Evolutionary conservation across 2,113 vertebrate species (phyloP).

Genomic region (Perccottus glenii): DNA sequence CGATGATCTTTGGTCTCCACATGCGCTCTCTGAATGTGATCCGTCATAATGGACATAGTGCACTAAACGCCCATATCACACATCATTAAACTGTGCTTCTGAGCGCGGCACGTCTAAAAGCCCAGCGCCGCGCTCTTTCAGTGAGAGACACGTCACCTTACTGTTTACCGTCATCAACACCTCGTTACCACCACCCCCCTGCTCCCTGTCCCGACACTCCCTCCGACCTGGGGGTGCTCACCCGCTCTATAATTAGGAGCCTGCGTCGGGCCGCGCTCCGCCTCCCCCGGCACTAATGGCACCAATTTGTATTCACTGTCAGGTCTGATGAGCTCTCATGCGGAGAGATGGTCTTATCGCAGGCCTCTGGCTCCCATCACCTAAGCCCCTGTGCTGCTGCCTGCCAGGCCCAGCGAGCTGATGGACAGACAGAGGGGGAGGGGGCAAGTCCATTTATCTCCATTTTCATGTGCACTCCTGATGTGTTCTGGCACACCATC

Average conservation of each 20-base stretch:
- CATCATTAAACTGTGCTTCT: slow-evolving; percentile 46
- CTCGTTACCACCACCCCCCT: slow-evolving; percentile 46
- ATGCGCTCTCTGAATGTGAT: slow-evolving; percentile 30
- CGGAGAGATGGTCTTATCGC: slow-evolving; percentile 68
- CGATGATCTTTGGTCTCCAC: slow-evolving; percentile 49
- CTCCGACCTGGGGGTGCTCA: slow-evolving; percentile 38
- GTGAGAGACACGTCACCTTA: slow-evolving; percentile 34
- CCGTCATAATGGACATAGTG: slow-evolving; percentile 36
- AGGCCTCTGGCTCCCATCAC: slow-evolving; percentile 66
- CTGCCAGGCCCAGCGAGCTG: slow-evolving; percentile 49
- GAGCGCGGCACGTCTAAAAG: slow-evolving; percentile 31
- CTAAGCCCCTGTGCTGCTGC: slow-evolving; percentile 60
- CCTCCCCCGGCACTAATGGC: slow-evolving; percentile 60
- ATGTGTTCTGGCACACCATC: slow-evolving; percentile 21
- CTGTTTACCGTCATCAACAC: slow-evolving; percentile 49
- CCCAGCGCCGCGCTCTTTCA: slow-evolving; percentile 11
- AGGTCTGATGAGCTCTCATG: slow-evolving; percentile 74
- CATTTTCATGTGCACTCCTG: slow-evolving; percentile 38
- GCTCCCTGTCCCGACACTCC: slow-evolving; percentile 16
- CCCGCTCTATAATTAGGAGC: slow-evolving; percentile 73
- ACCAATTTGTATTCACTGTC: slow-evolving; percentile 79
- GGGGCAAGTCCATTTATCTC: slow-evolving; percentile 37
- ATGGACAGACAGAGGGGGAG: slow-evolving; percentile 51
- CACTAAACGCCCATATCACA: slow-evolving; percentile 37
- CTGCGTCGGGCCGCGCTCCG: slow-evolving; percentile 34